These are phyloP conservation scores for Gonioctena quinquepunctata DNA, from an alignment of 1,140 invertebrate genomes.

Conservation along the genomic window DNA sequence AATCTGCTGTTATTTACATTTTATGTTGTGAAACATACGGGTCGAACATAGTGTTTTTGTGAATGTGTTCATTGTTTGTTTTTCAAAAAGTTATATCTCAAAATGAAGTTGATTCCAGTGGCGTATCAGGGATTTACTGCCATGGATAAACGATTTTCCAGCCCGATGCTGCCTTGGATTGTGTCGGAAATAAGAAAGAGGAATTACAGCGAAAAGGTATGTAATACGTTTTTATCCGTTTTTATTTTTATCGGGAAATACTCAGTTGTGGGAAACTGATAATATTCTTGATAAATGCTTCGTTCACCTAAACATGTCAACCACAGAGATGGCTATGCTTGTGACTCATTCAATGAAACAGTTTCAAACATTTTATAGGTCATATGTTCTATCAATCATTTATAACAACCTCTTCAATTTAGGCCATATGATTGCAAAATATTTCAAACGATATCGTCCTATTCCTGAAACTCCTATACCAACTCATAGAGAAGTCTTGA, in stretches of 20 bases:
- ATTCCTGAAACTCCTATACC: too few species aligned
- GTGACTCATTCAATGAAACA: background rate
- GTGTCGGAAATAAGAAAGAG: slow-evolving; percentile 66
- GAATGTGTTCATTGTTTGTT: background rate
- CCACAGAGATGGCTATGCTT: too few species aligned
- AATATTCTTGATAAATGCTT: too few species aligned
- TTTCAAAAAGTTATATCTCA: background rate
- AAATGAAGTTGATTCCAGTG: slow-evolving; percentile 68
- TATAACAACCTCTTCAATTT: too few species aligned
- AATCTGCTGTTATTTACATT: background rate
- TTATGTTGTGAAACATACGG: too few species aligned
- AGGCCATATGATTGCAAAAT: too few species aligned
- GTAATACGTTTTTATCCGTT: background rate
- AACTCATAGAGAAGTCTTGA: too few species aligned
- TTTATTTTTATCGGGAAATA: too few species aligned
- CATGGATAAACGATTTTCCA: slow-evolving; percentile 73
- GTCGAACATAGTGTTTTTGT: background rate
- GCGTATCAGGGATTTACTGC: slow-evolving; percentile 73
- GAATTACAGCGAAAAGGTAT: slow-evolving; percentile 60
- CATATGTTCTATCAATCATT: too few species aligned
- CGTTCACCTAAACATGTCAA: too few species aligned
- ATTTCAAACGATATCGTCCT: too few species aligned
- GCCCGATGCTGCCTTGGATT: slow-evolving; percentile 78
- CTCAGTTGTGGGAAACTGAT: too few species aligned
- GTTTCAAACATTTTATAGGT: background rate